Evolutionary conservation across 2,888 invertebrate genomes (phyloP), one percentile per base, ranked within the genome.

Genomic region (Tubiluchus corallicola): DNA sequence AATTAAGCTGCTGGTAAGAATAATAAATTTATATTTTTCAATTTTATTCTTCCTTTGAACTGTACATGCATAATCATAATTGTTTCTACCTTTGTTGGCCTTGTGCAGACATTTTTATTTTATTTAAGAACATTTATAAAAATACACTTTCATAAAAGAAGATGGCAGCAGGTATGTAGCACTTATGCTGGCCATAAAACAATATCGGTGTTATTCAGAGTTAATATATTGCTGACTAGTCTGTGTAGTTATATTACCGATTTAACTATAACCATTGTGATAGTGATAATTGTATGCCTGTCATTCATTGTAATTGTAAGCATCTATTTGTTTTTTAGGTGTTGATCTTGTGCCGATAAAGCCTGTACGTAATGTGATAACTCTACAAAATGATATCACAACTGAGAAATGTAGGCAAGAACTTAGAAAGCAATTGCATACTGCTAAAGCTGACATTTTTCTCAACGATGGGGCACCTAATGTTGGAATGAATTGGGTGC

Each of bases 401-500:
- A 88, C 90, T 2, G 90, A 92, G 20, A 87, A 88, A 66, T 92
- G 94, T 51, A 51, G 64, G 13, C 48, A 77, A 21, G 72, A 79
- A 1, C 66, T 96, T 20, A 74, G 76, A 45, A 81, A 79, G 58
- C 85, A 90, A 65, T 68, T 96, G 40, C 80, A 90, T 66, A 80
- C 82, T 2, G 88, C 90, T 83, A 90, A 96, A 69, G 96, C 87
- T 2, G 98, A 99, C 68, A 77, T 90, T 5, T 82, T 98, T 1
- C 71, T 99, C 17, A 76, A 99, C 61, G 98, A 99, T 63, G 98
- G 98, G 57, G 96, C 98, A 9, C 98, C 98, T 1, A 99, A 99
- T 68, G 87, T 98, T 40, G 76, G 76, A 58, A 77, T 80, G 60
- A 94, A 88, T 64, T 98, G 98, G 98, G 66, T 88, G 4, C 85